Evolutionary conservation across 2,888 invertebrate genomes (phyloP), one percentile per base, ranked within the genome.

Genomic region (Branchipolynoe longqiensis): DNA sequence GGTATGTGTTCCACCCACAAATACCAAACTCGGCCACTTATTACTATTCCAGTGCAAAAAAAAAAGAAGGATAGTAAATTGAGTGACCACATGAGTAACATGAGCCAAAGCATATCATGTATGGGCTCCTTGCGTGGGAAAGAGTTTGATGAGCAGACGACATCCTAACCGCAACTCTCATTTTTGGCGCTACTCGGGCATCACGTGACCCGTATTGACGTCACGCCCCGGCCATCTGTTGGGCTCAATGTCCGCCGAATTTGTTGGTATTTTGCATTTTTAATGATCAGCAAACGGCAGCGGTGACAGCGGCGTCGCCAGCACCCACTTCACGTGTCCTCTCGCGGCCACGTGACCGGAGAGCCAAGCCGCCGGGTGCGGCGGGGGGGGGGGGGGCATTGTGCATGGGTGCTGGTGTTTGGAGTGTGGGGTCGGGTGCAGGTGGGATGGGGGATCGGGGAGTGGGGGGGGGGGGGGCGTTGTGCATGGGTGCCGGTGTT

Each of bases 251-350:
- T 28, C 12, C 62, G 62, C 62, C 6, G 31, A 38, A 69, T 69
- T 69, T 69, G 69, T 69, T 69, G 33, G 69, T 69, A 69, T 38
- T 69, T 69, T 69, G n/a, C 33, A 69, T 69, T 69, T 69, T 69
- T 69, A 38, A 69, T 69, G 36, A 25, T 69, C 8, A 25, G n/a
- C 69, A 69, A 69, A 69, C 69, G 69, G 31, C 25, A 25, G 56
- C 28, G 25, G 31, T 36, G 38, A 38, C 69, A n/a, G 38, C 38
- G 1, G 69, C 36, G 6, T n/a, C 38, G 14, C 69, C 18, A 2
- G 62, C 18, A 25, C n/a, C 58, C 62, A 31, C 33, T 31, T 69
- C 69, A 36, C 69, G 36, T 12, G 38, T 69, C 14, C 69, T 33
- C 69, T 69, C 36, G 69, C 12, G 69, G 38, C 69, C 69, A 69